These are phyloP conservation scores for Phalacrocorax brasilianus DNA, from an alignment of 2,113 vertebrate species.

Conservation along the genomic window DNA sequence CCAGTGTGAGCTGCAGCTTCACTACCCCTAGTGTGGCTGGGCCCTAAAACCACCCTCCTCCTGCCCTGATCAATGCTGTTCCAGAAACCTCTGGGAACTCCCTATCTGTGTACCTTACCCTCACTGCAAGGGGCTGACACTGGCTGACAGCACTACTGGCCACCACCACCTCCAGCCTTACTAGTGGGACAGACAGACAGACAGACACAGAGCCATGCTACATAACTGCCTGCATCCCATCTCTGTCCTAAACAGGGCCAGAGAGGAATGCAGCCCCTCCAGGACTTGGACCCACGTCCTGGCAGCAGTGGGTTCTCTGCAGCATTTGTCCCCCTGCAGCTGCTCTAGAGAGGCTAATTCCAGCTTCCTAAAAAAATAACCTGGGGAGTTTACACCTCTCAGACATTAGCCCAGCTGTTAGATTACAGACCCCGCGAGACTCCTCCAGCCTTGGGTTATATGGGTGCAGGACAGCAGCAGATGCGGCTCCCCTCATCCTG, in stretches of 20 bases:
- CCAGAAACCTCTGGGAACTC: neutral
- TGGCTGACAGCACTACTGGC: neutral
- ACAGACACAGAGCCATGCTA: neutral
- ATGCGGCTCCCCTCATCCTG: fast-evolving
- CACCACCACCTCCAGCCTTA: neutral
- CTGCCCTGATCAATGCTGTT: neutral
- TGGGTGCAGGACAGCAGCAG: neutral
- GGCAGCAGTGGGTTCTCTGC: neutral
- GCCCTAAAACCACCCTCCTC: fast-evolving
- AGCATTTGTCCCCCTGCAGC: neutral
- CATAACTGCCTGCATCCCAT: fast-evolving
- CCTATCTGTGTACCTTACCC: too few relatives aligned
- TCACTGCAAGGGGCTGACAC: neutral
- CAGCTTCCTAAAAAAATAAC: neutral
- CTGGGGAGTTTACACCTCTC: neutral
- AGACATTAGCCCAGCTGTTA: neutral
- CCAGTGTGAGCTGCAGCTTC: neutral
- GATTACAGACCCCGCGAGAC: neutral
- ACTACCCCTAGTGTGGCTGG: neutral
- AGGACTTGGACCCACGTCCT: fast-evolving
- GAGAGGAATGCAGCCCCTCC: neutral
- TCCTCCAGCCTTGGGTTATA: fast-evolving
- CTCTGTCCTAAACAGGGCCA: neutral
- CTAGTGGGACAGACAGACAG: neutral
- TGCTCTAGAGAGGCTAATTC: neutral